Percentiles rank a stretch among this genome's conserved stretches.
Evolutionary conservation across 2,113 vertebrate species (phyloP).

Genomic region (Chitala chitala): DNA sequence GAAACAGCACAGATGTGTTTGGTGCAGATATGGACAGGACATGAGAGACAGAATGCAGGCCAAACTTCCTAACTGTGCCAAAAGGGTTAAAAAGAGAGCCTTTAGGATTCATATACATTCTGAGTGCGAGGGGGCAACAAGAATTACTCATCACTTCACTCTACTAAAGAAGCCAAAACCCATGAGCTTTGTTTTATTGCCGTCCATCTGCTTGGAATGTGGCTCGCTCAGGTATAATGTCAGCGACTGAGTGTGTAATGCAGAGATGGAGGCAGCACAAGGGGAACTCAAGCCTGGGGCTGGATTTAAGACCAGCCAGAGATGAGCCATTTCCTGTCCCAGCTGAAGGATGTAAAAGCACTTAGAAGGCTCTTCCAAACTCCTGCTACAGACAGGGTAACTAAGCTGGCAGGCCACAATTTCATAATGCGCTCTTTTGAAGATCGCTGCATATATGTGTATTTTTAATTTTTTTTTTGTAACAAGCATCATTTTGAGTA

Average conservation of each 20-base stretch:
- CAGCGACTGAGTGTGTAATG: not conserved
- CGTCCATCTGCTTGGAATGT: not conserved
- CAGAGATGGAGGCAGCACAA: not conserved
- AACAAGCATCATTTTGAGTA: constrained; percentile 9
- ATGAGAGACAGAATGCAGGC: no score
- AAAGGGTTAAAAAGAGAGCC: not conserved
- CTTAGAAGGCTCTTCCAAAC: constrained; percentile 1
- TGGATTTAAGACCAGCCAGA: constrained; percentile 16
- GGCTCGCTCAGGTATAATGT: not conserved
- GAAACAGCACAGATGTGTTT: not conserved
- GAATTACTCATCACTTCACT: constrained; percentile 5
- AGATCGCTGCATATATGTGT: not conserved
- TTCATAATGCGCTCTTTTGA: not conserved
- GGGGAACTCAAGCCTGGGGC: not conserved
- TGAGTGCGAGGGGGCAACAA: not conserved
- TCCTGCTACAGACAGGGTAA: not conserved
- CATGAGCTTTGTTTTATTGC: not conserved
- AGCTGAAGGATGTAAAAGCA: constrained; percentile 1
- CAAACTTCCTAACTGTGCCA: not conserved
- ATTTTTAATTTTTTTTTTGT: not conserved
- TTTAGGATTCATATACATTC: not conserved
- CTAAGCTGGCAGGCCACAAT: not conserved
- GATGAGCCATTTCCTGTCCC: constrained; percentile 7
- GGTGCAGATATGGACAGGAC: not conserved
- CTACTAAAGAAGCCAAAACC: not conserved